Evolutionary conservation across 2,113 vertebrate genomes (phyloP).

Genomic region (Anseranas semipalmata): DNA sequence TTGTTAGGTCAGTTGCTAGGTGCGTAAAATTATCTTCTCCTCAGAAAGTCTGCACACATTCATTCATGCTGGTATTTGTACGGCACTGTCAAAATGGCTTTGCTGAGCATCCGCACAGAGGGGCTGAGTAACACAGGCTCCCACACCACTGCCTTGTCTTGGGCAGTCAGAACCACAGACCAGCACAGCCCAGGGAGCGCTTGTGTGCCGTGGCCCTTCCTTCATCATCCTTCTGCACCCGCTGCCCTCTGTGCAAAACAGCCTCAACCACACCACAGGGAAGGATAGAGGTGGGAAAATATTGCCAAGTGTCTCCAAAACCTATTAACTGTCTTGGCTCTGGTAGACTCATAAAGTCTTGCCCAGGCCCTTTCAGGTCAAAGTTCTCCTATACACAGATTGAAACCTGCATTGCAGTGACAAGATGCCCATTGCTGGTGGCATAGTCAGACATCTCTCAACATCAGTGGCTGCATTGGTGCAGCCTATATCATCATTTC

Average conservation of each 20-base stretch:
- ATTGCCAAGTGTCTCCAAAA: neutral
- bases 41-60: neutral
- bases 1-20: neutral
- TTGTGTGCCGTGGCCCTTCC: neutral
- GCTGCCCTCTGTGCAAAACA: neutral
- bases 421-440: neutral
- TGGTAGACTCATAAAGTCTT: neutral
- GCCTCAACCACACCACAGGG: neutral
- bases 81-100: neutral
- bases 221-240: neutral
- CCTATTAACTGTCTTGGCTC: neutral
- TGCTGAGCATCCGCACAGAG: neutral
- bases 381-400: neutral
- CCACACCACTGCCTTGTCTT: neutral
- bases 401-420: neutral
- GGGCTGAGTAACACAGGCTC: no score
- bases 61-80: neutral
- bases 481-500: neutral
- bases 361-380: neutral
- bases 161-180: neutral
- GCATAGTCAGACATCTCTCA: neutral
- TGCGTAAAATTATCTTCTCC: neutral
- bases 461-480: rapidly evolving
- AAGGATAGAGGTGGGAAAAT: neutral
- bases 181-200: neutral